Conservation (phyloP, 2,113 vertebrate species). For the Chrysemys picta region DNA sequence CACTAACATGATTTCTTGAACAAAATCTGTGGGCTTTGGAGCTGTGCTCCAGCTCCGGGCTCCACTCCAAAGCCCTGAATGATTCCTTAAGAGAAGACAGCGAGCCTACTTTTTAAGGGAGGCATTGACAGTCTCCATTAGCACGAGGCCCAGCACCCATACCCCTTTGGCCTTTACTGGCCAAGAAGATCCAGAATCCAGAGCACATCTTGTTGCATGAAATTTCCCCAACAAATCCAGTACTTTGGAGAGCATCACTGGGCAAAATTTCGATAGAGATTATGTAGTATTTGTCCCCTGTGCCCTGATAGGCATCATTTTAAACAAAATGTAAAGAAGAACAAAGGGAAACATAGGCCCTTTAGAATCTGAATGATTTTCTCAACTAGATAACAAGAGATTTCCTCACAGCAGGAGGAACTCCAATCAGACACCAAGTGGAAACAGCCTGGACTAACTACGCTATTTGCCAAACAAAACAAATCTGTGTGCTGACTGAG, state of each 20-base stretch:
- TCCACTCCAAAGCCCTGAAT: too few species aligned
- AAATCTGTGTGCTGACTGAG: neutral
- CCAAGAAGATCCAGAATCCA: neutral
- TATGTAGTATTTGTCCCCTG: neutral
- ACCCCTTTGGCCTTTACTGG: neutral
- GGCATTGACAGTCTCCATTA: neutral
- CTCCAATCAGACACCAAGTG: neutral
- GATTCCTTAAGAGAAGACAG: neutral
- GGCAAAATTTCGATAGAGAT: neutral
- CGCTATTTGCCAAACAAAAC: constrained; percentile 4
- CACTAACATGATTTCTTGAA: neutral
- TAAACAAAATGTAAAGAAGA: neutral
- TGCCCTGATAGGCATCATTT: neutral
- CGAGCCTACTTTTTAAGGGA: neutral
- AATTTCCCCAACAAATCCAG: neutral
- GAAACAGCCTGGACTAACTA: neutral
- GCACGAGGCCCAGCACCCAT: neutral
- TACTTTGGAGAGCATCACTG: neutral
- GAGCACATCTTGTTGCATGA: neutral
- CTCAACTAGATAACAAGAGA: neutral
- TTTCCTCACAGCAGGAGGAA: neutral
- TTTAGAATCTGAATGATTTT: neutral
- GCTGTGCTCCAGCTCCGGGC: too few species aligned
- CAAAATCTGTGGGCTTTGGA: neutral
- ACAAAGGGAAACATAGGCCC: neutral